Evolutionary conservation across 2,113 vertebrate species (phyloP).

Genomic region (Pomatorhinus ruficollis): DNA sequence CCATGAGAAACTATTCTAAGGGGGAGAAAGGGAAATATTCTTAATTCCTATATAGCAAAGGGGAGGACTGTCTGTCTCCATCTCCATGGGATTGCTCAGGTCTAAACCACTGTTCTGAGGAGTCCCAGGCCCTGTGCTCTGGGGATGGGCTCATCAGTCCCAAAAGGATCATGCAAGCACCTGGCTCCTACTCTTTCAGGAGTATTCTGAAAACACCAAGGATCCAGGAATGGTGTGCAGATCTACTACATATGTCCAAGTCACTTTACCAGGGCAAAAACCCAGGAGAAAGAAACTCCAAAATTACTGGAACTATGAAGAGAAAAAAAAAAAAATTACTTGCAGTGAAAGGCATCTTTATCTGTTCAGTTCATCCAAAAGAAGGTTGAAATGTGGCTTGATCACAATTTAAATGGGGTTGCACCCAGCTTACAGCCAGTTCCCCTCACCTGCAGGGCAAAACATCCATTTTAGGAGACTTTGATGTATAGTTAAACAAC

Average conservation of each 20-base stretch:
- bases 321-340: not conserved
- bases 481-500: fast-evolving
- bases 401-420: slow-evolving; percentile 12
- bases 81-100: not conserved
- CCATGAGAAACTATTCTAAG: not conserved
- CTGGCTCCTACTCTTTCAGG: fast-evolving
- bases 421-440: not conserved
- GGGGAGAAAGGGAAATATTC: not conserved
- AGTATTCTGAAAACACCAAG: not conserved
- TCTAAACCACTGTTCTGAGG: not conserved
- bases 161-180: not conserved
- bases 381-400: not conserved
- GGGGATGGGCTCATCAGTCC: not conserved
- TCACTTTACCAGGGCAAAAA: not conserved
- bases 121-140: not conserved
- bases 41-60: not conserved
- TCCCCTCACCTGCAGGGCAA: not conserved
- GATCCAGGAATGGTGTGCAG: not conserved
- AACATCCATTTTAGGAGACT: not conserved
- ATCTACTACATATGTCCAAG: not conserved
- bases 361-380: not conserved
- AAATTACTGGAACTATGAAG: not conserved
- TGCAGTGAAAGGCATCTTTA: not conserved
- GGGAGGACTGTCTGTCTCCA: not conserved
- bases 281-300: not conserved